Percentiles rank a stretch among this genome's conserved stretches.
Evolutionary conservation across 2,888 invertebrate species (phyloP).

Genomic region (Timandra comae): DNA sequence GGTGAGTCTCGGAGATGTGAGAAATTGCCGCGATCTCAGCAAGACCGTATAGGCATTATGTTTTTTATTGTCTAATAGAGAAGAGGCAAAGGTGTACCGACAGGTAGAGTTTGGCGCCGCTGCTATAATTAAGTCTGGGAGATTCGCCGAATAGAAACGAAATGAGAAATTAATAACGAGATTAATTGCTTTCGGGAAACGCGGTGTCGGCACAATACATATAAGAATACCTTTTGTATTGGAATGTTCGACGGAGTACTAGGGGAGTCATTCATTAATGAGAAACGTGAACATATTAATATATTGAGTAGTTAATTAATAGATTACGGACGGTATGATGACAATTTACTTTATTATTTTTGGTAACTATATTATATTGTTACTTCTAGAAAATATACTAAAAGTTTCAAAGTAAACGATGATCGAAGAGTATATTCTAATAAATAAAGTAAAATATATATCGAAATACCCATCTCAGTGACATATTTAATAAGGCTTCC

Average conservation of each 20-base stretch:
- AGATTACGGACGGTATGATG: too few relatives aligned
- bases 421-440: too few relatives aligned
- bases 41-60: slow-evolving; percentile 62
- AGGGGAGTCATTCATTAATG: too few relatives aligned
- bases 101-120: slow-evolving; percentile 71
- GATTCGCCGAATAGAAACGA: slow-evolving; percentile 44
- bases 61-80: slow-evolving; percentile 74
- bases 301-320: too few relatives aligned
- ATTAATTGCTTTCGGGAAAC: slow-evolving; percentile 26
- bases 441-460: slow-evolving; percentile 5
- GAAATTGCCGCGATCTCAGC: slow-evolving; percentile 63
- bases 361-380: too few relatives aligned
- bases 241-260: slow-evolving; percentile 19
- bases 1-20: slow-evolving; percentile 49
- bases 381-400: too few relatives aligned
- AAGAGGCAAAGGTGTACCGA: slow-evolving; percentile 63
- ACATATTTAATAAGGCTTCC: too few relatives aligned
- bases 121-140: slow-evolving; percentile 64
- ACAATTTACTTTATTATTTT: too few relatives aligned
- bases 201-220: slow-evolving; percentile 16
- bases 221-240: slow-evolving; percentile 16
- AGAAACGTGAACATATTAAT: slow-evolving; percentile 11
- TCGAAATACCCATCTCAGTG: slow-evolving; percentile 5
- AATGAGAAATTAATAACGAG: slow-evolving; percentile 46
- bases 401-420: too few relatives aligned